Percentiles rank a stretch among this genome's conserved stretches.
Conservation (phyloP, 2,888 invertebrate genomes). For the Pelosia muscerda region DNA sequence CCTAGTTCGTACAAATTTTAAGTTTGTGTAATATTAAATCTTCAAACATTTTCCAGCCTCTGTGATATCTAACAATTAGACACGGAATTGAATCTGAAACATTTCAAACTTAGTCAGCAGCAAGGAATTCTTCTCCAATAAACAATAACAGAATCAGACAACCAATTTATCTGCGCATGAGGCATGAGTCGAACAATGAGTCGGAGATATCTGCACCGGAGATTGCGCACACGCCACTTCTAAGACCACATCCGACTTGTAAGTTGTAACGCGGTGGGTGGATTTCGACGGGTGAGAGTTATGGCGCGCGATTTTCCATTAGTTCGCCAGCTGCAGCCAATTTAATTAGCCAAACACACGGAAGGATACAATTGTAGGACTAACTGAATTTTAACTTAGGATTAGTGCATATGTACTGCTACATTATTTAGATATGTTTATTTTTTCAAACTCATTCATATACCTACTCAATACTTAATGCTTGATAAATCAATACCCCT, state of each 20-base stretch:
- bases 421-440: neutral
- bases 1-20: too few relatives aligned
- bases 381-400: slow-evolving; percentile 53
- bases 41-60: too few relatives aligned
- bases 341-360: slow-evolving; percentile 84
- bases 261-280: slow-evolving; percentile 51
- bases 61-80: too few relatives aligned
- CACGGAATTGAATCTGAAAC: neutral
- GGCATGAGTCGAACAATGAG: slow-evolving; percentile 37
- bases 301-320: slow-evolving; percentile 77
- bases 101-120: neutral
- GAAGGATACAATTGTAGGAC: slow-evolving; percentile 68
- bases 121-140: slow-evolving; percentile 12
- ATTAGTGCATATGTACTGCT: slow-evolving; percentile 24
- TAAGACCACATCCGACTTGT: slow-evolving; percentile 30
- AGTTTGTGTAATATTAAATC: too few relatives aligned
- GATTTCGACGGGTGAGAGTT: slow-evolving; percentile 71
- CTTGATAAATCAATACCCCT: too few relatives aligned
- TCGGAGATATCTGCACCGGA: slow-evolving; percentile 38
- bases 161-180: slow-evolving; percentile 31
- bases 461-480: too few relatives aligned
- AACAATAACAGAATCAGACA: slow-evolving; percentile 42
- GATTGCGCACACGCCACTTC: slow-evolving; percentile 40
- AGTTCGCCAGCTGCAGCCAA: slow-evolving; percentile 65
- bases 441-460: neutral